phyloP scores from a whole-genome alignment of 2,888 invertebrate genomes.

The Morpho deidamia region DNA sequence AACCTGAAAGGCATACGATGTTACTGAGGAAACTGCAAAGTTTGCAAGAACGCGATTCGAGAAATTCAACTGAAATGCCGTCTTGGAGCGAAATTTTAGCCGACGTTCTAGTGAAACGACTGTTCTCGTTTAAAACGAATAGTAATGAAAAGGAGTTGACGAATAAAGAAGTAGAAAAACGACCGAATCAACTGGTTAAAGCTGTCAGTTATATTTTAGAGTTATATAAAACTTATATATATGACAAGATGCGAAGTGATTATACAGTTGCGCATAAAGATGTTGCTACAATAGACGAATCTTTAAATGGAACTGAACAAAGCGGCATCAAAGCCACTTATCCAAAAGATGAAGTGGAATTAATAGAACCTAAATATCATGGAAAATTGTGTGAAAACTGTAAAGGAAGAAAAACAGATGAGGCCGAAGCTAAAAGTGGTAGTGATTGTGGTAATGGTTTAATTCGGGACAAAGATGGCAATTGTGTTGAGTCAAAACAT shows the following conservation, averaged over 20 bases:
- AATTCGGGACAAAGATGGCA: constrained; percentile 37
- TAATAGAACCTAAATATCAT: constrained; percentile 52
- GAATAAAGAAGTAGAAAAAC: constrained; percentile 26
- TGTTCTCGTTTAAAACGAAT: constrained; percentile 42
- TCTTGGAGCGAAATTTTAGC: constrained; percentile 64
- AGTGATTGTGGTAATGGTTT: constrained; percentile 41
- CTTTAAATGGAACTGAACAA: too few species aligned
- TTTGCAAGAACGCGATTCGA: constrained; percentile 34
- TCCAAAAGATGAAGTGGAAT: constrained; percentile 55
- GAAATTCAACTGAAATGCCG: constrained; percentile 38
- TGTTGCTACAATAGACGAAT: background rate
- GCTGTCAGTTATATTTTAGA: constrained; percentile 43
- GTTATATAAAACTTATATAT: constrained; percentile 49
- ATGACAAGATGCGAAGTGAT: constrained; percentile 35
- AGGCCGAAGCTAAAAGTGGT: constrained; percentile 1
- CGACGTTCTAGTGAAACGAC: constrained; percentile 52
- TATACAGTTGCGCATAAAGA: constrained; percentile 10
- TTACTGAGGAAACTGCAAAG: constrained; percentile 60
- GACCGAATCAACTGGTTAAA: constrained; percentile 32
- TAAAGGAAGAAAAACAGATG: constrained; percentile 17
- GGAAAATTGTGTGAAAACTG: constrained; percentile 38
- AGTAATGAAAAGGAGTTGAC: constrained; percentile 29
- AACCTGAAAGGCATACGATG: constrained; percentile 41
- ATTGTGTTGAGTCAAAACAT: constrained; percentile 34
- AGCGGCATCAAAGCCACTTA: too few species aligned